A percentile compares a stretch with the other conserved stretches of the same genome.
Evolutionary conservation across 2,888 invertebrate genomes (phyloP).

Genomic region (Drosophila helvetica): DNA sequence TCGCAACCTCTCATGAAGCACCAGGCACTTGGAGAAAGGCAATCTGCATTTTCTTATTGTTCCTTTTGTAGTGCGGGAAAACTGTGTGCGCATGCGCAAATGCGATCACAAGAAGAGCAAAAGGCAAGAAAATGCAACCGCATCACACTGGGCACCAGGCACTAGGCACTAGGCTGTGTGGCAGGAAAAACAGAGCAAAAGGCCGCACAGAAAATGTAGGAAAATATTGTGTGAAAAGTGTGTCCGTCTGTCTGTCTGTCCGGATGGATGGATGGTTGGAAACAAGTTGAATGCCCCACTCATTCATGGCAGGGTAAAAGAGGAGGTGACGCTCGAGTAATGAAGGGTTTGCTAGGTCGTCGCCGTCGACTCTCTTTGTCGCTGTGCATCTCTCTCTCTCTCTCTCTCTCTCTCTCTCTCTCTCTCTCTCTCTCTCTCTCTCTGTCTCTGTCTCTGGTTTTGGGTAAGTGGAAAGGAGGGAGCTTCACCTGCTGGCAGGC

Average conservation of each 20-base stretch:
- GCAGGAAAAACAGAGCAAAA: slow-evolving; percentile 57
- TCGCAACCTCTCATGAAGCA: slow-evolving; percentile 36
- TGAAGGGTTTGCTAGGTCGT: slow-evolving; percentile 66
- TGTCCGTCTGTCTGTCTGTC: slow-evolving; percentile 1
- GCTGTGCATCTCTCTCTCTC: no score
- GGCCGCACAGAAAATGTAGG: slow-evolving; percentile 60
- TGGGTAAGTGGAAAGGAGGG: slow-evolving; percentile 33
- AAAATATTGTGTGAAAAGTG: slow-evolving; percentile 77
- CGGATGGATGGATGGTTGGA: slow-evolving; percentile 34
- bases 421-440: not conserved
- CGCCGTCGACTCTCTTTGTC: not conserved
- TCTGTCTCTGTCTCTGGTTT: slow-evolving; percentile 29
- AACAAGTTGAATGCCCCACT: slow-evolving; percentile 73
- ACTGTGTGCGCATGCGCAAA: slow-evolving; percentile 76
- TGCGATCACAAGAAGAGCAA: slow-evolving; percentile 48
- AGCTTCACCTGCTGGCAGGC: slow-evolving; percentile 62
- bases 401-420: not conserved
- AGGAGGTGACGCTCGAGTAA: slow-evolving; percentile 63
- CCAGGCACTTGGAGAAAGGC: slow-evolving; percentile 69
- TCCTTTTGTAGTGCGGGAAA: slow-evolving; percentile 64
- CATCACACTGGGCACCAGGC: no score
- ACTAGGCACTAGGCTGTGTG: slow-evolving; percentile 9
- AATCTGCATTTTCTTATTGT: slow-evolving; percentile 47
- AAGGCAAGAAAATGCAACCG: slow-evolving; percentile 19
- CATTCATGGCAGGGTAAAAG: slow-evolving; percentile 36